Conservation (phyloP, 2,797 vertebrate species). For the Catharus ustulatus region DNA sequence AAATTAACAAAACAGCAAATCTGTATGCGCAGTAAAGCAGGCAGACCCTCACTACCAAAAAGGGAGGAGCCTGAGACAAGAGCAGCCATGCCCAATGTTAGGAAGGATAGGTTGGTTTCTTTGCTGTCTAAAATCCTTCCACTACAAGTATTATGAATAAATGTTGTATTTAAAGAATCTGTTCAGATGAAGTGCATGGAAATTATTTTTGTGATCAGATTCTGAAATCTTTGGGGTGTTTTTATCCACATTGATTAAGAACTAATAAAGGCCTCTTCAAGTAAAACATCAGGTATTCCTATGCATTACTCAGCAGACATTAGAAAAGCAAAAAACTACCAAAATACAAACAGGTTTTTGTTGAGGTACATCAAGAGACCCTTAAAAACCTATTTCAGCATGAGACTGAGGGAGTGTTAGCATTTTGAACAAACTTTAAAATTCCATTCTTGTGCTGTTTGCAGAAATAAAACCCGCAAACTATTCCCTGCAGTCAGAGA, state of each 20-base stretch:
- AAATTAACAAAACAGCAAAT: background rate
- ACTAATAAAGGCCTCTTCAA: background rate
- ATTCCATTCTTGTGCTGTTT: slow-evolving; percentile 25
- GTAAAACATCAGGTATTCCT: background rate
- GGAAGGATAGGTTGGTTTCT: background rate
- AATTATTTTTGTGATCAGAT: background rate
- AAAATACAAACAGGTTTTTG: background rate
- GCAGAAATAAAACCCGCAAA: background rate
- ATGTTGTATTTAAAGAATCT: background rate
- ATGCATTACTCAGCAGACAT: background rate
- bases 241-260: background rate
- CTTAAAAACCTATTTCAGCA: background rate
- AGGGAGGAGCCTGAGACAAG: background rate
- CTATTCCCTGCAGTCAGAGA: slow-evolving; percentile 47
- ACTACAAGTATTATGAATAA: background rate
- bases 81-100: background rate
- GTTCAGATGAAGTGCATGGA: background rate
- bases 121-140: background rate
- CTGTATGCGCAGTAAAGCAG: background rate
- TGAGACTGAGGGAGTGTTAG: background rate
- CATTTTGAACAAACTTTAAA: slow-evolving; percentile 46
- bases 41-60: background rate
- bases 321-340: background rate
- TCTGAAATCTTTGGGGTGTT: background rate
- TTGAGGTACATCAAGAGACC: background rate